Percentiles rank a stretch among this genome's conserved stretches.
Evolutionary conservation across 2,113 vertebrate genomes (phyloP).

Genomic region (Chloropsis cyanopogon): DNA sequence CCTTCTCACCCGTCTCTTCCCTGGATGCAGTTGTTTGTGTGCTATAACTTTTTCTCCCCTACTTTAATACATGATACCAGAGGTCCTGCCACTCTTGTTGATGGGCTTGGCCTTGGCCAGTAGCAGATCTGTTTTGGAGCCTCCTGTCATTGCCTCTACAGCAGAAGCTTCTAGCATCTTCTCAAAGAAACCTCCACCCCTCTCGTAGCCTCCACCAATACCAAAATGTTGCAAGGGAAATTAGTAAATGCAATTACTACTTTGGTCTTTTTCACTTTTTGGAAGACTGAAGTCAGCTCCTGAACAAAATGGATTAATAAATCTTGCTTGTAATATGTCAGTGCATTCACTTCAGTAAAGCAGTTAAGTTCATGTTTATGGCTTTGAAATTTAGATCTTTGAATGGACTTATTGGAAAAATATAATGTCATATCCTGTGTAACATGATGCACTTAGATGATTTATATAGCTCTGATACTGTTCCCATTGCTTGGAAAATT

Average conservation of each 20-base stretch:
- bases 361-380: not conserved
- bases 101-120: not conserved
- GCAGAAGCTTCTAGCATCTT: not conserved
- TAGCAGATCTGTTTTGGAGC: accelerated
- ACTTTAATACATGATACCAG: not conserved
- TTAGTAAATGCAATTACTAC: not conserved
- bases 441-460: not conserved
- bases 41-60: not conserved
- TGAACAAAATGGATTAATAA: not conserved
- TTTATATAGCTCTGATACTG: not conserved
- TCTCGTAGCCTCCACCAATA: not conserved
- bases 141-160: accelerated
- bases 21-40: not conserved
- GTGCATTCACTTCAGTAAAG: not conserved
- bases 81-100: accelerated
- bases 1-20: not conserved
- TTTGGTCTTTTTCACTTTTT: not conserved
- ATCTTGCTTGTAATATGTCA: not conserved
- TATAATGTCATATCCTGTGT: not conserved
- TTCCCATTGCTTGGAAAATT: not conserved
- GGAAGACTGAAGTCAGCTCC: not conserved
- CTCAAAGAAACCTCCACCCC: not conserved
- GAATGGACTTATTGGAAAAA: not conserved
- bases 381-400: not conserved
- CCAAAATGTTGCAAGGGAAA: not conserved